Evolutionary conservation across 2,113 vertebrate genomes (phyloP).

Genomic region (Neomonachus schauinslandi): DNA sequence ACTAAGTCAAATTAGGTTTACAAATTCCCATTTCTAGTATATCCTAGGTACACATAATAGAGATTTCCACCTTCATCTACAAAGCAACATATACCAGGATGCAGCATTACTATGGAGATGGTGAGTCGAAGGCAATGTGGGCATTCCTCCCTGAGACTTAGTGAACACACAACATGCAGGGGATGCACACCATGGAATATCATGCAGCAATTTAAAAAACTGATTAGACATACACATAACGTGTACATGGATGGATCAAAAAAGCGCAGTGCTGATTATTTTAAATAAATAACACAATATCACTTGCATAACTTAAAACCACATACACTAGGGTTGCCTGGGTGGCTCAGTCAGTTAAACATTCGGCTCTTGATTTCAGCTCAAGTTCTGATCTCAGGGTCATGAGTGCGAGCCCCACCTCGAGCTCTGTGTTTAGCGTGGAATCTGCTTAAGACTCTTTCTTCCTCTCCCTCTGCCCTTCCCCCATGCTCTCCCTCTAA

Average conservation of each 20-base stretch:
- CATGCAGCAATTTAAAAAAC: not conserved
- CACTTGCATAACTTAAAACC: not conserved
- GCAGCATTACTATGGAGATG: not conserved
- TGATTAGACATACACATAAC: not conserved
- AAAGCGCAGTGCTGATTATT: not conserved
- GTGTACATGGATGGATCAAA: not conserved
- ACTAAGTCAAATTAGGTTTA: not conserved
- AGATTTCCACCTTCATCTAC: not conserved
- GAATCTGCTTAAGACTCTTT: not conserved
- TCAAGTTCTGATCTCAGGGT: not conserved
- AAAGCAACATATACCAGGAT: not conserved
- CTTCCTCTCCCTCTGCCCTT: not conserved
- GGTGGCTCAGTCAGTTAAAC: not conserved
- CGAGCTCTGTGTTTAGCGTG: not conserved
- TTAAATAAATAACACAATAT: not conserved
- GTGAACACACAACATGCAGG: not conserved
- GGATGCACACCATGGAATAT: not conserved
- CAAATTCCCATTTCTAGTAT: not conserved
- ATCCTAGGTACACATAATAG: not conserved
- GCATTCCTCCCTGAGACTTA: not conserved
- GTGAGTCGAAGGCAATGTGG: not conserved
- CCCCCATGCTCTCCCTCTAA: not conserved
- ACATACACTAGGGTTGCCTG: not conserved
- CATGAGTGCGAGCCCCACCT: not conserved
- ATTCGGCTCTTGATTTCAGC: not conserved